Conservation (phyloP, 2,888 invertebrate species). For the Diploptera punctata region DNA sequence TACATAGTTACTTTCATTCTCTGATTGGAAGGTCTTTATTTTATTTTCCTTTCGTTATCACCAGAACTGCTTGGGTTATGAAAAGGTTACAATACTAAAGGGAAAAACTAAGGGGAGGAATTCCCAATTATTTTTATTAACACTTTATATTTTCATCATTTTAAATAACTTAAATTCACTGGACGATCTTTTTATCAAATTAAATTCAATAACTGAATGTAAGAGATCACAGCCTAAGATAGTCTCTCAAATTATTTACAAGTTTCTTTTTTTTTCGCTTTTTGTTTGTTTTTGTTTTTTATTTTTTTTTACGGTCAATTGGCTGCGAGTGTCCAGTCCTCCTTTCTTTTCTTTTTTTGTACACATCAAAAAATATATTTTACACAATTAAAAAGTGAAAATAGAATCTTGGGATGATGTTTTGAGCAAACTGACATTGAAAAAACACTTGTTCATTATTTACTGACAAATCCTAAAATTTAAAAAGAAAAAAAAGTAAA, state of each 20-base stretch:
- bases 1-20: no score
- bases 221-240: constrained; percentile 48
- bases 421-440: constrained; percentile 47
- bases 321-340: constrained; percentile 42
- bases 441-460: constrained; percentile 42
- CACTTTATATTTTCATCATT: constrained; percentile 46
- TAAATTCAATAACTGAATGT: constrained; percentile 46
- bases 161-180: constrained; percentile 48
- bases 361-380: constrained; percentile 47
- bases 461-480: constrained; percentile 36
- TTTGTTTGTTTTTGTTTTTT: no score
- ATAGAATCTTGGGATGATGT: constrained; percentile 46
- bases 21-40: no score
- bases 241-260: constrained; percentile 47
- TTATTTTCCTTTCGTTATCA: no score
- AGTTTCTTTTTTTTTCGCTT: constrained; percentile 37
- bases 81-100: constrained; percentile 11
- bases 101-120: constrained; percentile 36
- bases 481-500: constrained; percentile 34
- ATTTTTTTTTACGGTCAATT: no score
- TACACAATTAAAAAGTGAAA: constrained; percentile 46
- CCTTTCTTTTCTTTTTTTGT: constrained; percentile 40
- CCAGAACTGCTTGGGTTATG: no score
- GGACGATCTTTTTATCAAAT: constrained; percentile 46
- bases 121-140: constrained; percentile 45